Evolutionary conservation across 2,797 vertebrate genomes (phyloP).

Genomic region (Hypotaenidia okinawae): DNA sequence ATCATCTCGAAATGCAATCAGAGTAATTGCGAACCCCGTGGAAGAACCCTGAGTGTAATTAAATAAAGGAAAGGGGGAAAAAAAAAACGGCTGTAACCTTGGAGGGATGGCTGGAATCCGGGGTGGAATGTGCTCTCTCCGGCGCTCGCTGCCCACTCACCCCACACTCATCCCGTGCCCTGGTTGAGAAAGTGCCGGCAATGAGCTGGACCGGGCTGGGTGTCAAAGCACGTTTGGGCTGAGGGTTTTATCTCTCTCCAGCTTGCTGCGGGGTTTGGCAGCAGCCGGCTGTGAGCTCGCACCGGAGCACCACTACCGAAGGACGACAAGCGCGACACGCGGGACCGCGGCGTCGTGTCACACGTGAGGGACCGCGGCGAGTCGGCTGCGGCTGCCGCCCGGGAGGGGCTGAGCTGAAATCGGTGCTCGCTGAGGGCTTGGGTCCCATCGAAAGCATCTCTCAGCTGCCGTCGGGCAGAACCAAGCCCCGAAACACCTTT

Average conservation of each 20-base stretch:
- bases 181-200: neutral
- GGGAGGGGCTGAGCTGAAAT: neutral
- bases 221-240: neutral
- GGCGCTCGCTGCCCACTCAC: neutral
- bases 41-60: neutral
- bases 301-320: neutral
- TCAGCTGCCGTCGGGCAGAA: fast-evolving
- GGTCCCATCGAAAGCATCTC: neutral
- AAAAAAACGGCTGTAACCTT: neutral
- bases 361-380: neutral
- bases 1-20: neutral
- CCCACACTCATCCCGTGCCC: neutral
- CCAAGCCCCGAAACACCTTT: neutral
- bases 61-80: neutral
- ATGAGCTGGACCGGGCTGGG: neutral
- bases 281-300: neutral
- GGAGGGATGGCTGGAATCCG: slow-evolving; percentile 40
- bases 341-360: neutral
- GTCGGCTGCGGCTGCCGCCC: neutral
- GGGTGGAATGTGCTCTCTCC: neutral
- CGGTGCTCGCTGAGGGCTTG: neutral
- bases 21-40: neutral
- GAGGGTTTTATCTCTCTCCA: neutral
- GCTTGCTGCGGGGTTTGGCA: neutral
- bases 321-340: neutral